Evolutionary conservation across 2,888 invertebrate species (phyloP).

Genomic region (Scrobipalpa costella): DNA sequence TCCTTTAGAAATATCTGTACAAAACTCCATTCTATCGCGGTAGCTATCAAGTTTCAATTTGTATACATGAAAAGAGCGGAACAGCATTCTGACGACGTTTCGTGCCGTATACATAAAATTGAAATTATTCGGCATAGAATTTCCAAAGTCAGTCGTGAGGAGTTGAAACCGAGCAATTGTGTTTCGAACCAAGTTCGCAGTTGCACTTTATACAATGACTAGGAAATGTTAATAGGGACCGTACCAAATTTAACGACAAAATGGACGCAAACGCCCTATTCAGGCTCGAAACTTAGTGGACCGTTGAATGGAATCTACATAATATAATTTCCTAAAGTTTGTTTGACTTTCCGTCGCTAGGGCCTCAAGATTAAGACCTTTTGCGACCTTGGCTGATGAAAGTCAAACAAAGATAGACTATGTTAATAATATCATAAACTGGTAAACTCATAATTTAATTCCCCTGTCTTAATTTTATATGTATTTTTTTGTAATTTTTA

Average conservation of each 20-base stretch:
- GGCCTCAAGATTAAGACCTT: conserved; percentile 13
- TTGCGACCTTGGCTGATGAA: conserved; percentile 23
- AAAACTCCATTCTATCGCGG: conserved; percentile 13
- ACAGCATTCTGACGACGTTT: conserved; percentile 17
- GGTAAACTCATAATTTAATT: no score
- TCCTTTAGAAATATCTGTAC: conserved; percentile 3
- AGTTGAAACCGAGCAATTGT: conserved; percentile 26
- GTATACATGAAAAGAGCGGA: conserved; percentile 20
- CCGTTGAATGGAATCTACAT: conserved; percentile 31
- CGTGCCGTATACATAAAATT: conserved; percentile 20
- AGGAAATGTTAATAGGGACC: conserved; percentile 30
- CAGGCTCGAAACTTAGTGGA: conserved; percentile 26
- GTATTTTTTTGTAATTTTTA: no score
- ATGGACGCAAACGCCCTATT: conserved; percentile 27
- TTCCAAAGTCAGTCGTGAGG: conserved; percentile 22
- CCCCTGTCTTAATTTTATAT: no score
- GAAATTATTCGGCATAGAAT: conserved; percentile 18
- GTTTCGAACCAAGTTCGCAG: conserved; percentile 25
- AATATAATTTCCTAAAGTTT: conserved; percentile 30
- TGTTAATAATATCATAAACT: background rate
- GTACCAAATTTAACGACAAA: conserved; percentile 24
- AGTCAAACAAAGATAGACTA: background rate
- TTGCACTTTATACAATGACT: conserved; percentile 28
- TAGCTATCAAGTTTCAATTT: conserved; percentile 21
- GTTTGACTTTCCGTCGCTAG: conserved; percentile 28